These are phyloP conservation scores for Eufriesea mexicana DNA, from an alignment of 1,140 invertebrate species.

Conservation along the genomic window DNA sequence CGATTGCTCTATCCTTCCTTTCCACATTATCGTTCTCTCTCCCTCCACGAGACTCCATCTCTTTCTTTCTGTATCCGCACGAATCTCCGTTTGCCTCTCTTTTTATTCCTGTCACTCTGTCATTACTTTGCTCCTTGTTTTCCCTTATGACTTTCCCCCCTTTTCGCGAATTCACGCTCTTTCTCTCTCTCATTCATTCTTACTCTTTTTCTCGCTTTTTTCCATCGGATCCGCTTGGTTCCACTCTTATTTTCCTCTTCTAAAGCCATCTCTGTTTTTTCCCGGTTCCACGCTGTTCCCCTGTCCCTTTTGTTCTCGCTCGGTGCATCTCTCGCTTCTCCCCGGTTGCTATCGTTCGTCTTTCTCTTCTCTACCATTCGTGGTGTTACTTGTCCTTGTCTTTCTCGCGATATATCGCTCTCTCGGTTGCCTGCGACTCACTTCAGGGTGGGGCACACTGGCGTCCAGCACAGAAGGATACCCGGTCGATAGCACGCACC, in stretches of 20 bases:
- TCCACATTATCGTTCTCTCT: background rate
- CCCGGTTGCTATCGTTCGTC: background rate
- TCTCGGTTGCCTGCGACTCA: slow-evolving; percentile 5
- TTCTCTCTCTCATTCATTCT: too few relatives aligned
- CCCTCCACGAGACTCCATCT: background rate
- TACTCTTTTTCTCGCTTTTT: background rate
- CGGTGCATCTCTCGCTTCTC: background rate
- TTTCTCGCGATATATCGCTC: background rate
- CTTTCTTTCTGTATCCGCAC: background rate
- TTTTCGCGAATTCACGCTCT: background rate
- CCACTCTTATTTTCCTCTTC: slow-evolving; percentile 4
- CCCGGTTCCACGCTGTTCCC: background rate
- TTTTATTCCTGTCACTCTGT: background rate
- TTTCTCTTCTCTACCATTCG: background rate
- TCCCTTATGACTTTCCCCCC: background rate
- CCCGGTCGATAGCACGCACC: slow-evolving; percentile 75
- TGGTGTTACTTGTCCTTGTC: background rate
- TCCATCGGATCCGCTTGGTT: background rate
- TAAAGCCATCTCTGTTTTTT: slow-evolving; percentile 19
- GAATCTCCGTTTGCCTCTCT: background rate
- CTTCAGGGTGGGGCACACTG: slow-evolving; percentile 70
- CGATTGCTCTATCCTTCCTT: background rate
- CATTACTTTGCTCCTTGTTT: background rate
- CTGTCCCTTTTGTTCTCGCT: background rate
- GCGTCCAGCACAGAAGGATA: slow-evolving; percentile 64